Percentiles rank a stretch among this genome's conserved stretches.
These are phyloP conservation scores for Pterois miles DNA, from an alignment of 2,797 vertebrate species.

Conservation along the genomic window DNA sequence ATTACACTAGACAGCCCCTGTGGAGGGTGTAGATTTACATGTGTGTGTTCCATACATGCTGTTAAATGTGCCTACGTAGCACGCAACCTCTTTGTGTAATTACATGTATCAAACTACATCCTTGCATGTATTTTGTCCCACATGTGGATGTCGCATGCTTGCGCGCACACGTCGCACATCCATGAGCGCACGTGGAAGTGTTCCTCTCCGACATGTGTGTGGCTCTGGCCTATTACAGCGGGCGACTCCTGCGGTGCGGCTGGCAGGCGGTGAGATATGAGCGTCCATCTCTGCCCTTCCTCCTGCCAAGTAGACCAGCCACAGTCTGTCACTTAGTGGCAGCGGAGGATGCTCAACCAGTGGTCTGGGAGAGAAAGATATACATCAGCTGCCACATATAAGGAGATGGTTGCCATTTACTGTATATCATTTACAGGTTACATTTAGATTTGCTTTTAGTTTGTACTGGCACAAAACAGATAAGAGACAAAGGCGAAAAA, in stretches of 20 bases:
- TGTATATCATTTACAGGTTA: neutral
- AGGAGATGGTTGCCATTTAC: constrained; percentile 11
- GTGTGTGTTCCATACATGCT: constrained; percentile 10
- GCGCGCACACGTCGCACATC: neutral
- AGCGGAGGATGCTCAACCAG: constrained; percentile 40
- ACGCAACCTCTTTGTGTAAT: constrained; percentile 16
- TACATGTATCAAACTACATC: neutral
- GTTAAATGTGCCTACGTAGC: neutral
- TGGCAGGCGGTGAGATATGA: constrained; percentile 59
- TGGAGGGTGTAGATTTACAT: constrained; percentile 45
- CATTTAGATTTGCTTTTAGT: constrained; percentile 12
- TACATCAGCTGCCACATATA: constrained; percentile 18
- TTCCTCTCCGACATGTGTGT: constrained; percentile 44
- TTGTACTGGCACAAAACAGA: neutral
- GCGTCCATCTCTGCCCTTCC: constrained; percentile 58
- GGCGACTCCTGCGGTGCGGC: constrained; percentile 62
- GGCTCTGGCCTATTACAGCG: constrained; percentile 55
- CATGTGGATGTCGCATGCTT: constrained; percentile 14
- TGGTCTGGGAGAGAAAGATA: neutral
- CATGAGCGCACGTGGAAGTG: constrained; percentile 27
- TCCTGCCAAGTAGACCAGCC: constrained; percentile 49
- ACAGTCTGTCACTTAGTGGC: constrained; percentile 64
- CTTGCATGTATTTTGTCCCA: neutral
- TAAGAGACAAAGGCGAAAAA: neutral
- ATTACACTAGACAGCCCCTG: constrained; percentile 55